Conservation (phyloP, 2,888 invertebrate genomes). For the Philonicus albiceps region DNA sequence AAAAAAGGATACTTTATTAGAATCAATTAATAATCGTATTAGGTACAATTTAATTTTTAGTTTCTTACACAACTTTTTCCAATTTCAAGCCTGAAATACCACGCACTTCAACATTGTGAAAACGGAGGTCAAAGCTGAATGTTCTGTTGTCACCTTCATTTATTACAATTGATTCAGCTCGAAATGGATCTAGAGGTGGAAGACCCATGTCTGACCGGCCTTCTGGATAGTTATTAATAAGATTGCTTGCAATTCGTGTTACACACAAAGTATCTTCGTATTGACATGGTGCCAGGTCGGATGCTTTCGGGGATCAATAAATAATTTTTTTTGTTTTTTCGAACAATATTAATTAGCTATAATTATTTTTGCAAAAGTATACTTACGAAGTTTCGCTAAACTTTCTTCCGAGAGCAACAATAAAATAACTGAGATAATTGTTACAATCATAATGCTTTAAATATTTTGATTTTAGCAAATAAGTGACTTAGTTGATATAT, state of each 20-base stretch:
- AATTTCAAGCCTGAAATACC: slow-evolving; percentile 41
- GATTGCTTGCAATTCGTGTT: slow-evolving; percentile 37
- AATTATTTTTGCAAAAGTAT: background rate
- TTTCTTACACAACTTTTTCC: slow-evolving; percentile 47
- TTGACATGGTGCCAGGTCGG: slow-evolving; percentile 47
- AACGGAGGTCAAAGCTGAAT: slow-evolving; percentile 37
- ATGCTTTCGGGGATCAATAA: slow-evolving; percentile 41
- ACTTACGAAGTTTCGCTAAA: slow-evolving; percentile 21
- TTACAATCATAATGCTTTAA: background rate
- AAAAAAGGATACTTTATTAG: background rate
- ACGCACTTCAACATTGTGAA: slow-evolving; percentile 42
- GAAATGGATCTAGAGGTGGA: slow-evolving; percentile 45
- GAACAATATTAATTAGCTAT: background rate
- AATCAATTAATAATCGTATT: background rate
- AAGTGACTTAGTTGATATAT: too few species aligned
- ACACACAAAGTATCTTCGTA: slow-evolving; percentile 47
- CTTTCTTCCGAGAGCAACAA: background rate
- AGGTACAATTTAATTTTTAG: background rate
- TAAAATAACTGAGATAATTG: background rate
- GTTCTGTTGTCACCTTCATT: background rate
- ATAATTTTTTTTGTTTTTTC: background rate
- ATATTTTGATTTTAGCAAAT: background rate
- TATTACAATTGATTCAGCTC: slow-evolving; percentile 13
- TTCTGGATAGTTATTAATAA: slow-evolving; percentile 46
- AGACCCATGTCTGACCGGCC: slow-evolving; percentile 44